These are phyloP conservation scores for Nowickia ferox DNA, from an alignment of 2,888 invertebrate genomes.

Conservation along the genomic window DNA sequence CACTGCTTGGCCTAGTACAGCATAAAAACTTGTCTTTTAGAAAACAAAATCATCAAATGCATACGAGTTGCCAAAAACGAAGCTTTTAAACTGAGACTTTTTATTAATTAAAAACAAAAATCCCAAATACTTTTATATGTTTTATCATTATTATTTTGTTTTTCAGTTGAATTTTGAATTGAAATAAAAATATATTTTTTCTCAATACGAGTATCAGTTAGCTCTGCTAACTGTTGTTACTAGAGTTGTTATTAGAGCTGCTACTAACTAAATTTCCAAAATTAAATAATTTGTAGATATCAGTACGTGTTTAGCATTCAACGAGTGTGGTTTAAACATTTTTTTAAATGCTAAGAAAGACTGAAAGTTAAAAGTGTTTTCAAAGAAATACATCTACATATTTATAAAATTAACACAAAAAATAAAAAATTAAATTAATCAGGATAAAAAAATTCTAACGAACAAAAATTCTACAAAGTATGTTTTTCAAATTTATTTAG, in stretches of 20 bases:
- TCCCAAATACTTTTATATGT: conserved; percentile 47
- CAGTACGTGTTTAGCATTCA: conserved; percentile 80
- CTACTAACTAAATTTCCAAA: conserved; percentile 60
- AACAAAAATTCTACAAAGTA: not conserved
- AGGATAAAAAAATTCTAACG: not conserved
- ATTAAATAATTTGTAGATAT: conserved; percentile 74
- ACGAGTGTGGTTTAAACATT: conserved; percentile 73
- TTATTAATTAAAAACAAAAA: conserved; percentile 45
- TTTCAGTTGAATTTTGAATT: conserved; percentile 50
- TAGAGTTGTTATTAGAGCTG: conserved; percentile 11
- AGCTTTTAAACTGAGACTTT: conserved; percentile 26
- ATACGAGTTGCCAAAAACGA: conserved; percentile 9
- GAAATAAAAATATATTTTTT: conserved; percentile 60
- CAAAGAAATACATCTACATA: not conserved
- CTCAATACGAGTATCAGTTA: conserved; percentile 2
- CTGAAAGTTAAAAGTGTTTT: not conserved
- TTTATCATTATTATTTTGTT: not conserved
- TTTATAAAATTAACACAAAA: not conserved
- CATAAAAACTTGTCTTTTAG: conserved; percentile 58
- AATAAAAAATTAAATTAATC: conserved; percentile 7
- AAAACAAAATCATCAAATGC: conserved; percentile 19
- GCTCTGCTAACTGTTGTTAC: conserved; percentile 41
- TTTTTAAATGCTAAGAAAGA: conserved; percentile 1
- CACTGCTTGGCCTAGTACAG: conserved; percentile 38
- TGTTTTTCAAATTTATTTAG: not conserved